Conservation (phyloP, 2,888 invertebrate species). For the Lasioglossum vierecki region DNA sequence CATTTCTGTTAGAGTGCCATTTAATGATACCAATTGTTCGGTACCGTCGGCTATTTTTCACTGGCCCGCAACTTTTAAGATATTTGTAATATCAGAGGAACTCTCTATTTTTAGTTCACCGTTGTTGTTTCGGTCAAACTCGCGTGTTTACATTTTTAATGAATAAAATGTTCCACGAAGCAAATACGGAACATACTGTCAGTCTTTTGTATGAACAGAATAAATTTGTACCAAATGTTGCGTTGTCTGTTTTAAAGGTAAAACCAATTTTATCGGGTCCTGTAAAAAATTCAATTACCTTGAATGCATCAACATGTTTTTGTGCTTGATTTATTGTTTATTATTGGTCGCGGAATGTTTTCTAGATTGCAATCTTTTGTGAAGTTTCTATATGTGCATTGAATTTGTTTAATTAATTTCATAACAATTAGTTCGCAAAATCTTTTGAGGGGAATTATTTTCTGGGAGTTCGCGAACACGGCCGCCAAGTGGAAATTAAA, state of each 20-base stretch:
- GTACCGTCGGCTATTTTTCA: constrained; percentile 17
- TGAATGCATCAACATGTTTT: too few relatives aligned
- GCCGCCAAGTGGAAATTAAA: not conserved
- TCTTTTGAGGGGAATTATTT: not conserved
- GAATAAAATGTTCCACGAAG: not conserved
- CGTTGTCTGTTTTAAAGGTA: not conserved
- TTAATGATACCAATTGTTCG: constrained; percentile 45
- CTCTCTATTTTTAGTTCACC: not conserved
- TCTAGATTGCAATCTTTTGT: not conserved
- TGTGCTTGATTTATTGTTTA: not conserved
- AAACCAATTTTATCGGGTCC: not conserved
- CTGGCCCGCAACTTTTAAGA: not conserved
- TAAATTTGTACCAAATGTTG: not conserved
- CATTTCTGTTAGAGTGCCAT: constrained; percentile 20
- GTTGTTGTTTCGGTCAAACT: not conserved
- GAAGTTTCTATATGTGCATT: not conserved
- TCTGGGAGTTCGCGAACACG: not conserved
- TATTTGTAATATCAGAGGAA: not conserved
- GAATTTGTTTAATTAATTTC: not conserved
- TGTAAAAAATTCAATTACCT: not conserved
- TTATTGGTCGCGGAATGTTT: not conserved
- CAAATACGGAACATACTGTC: not conserved
- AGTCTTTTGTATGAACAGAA: not conserved
- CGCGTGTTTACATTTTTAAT: not conserved
- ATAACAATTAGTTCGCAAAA: not conserved